These are phyloP conservation scores for Melanogrammus aeglefinus DNA, from an alignment of 2,797 vertebrate genomes.

Conservation along the genomic window DNA sequence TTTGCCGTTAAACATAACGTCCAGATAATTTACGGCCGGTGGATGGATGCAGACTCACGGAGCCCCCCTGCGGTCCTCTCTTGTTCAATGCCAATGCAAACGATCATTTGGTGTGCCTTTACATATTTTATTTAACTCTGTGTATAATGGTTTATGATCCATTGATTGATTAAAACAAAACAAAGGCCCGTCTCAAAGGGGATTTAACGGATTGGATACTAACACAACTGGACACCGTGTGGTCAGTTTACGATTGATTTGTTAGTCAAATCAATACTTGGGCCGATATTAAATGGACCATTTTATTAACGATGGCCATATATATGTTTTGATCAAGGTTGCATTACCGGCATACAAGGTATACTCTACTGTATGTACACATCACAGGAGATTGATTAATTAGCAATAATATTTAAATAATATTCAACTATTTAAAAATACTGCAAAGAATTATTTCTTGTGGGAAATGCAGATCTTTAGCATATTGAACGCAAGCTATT, in stretches of 20 bases:
- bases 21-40: constrained; percentile 53
- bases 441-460: not conserved
- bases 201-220: not conserved
- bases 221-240: not conserved
- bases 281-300: constrained; percentile 25
- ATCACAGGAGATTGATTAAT: too few species aligned
- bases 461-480: not conserved
- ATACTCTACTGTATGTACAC: not conserved
- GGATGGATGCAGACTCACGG: not conserved
- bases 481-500: not conserved
- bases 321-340: not conserved
- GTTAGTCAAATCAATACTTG: constrained; percentile 27
- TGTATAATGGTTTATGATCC: not conserved
- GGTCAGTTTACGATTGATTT: not conserved
- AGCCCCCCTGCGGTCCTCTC: not conserved
- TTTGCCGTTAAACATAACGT: constrained; percentile 56
- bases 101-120: not conserved
- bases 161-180: not conserved
- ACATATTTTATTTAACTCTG: not conserved
- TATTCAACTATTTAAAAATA: not conserved
- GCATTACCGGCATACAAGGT: not conserved
- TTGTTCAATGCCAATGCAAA: constrained; percentile 1
- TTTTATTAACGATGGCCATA: not conserved
- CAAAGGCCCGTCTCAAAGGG: not conserved
- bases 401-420: too few species aligned